Evolutionary conservation across 2,113 vertebrate genomes (phyloP), one percentile per base, ranked within the genome.

Genomic region (Fulica atra): DNA sequence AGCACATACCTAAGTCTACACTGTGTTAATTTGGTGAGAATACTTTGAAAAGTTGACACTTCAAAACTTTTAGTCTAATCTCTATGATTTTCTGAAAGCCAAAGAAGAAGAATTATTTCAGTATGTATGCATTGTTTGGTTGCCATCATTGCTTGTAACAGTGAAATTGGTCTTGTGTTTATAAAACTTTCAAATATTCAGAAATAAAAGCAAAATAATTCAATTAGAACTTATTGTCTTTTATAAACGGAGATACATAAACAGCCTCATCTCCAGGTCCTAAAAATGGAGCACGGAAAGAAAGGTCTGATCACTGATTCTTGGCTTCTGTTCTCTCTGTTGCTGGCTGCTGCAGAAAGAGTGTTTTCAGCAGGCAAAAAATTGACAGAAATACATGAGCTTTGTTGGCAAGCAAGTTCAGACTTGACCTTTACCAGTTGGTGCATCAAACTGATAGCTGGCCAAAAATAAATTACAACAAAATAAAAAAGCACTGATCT

Each of bases 341-440:
- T 89, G 48, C 90, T 97, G 97, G 95, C 94, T 97, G 65, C 65
- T 83, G 64, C 78, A 82, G 88, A 91, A 95, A 96, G 74, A 95
- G 60, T 84, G 79, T 89, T 97, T 96, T 93, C 90, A 95, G 72
- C 64, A 95, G 79, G 81, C 86, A 96, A 83, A 81, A 95, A 97
- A 91, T 28, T 95, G 92, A 96, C 85, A 98, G 93, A 85, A 94
- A 95, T 92, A 76, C 71, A 97, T 78, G 91, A 96, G 76, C 87
- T 68, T 2, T 88, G 93, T 91, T 96, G 92, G 93, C 71, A 96
- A 96, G 78, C 54, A 70, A 42, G 25, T 70, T 81, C 77, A 69
- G 38, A 38, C 71, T 97, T 97, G 94, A 90, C 91, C 88, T 96
- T 98, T 92, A 95, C 76, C 91, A 97, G 89, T 91, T 97, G 94